Conservation (phyloP, 2,888 invertebrate species). For the Drosophila flavopinicola region DNA sequence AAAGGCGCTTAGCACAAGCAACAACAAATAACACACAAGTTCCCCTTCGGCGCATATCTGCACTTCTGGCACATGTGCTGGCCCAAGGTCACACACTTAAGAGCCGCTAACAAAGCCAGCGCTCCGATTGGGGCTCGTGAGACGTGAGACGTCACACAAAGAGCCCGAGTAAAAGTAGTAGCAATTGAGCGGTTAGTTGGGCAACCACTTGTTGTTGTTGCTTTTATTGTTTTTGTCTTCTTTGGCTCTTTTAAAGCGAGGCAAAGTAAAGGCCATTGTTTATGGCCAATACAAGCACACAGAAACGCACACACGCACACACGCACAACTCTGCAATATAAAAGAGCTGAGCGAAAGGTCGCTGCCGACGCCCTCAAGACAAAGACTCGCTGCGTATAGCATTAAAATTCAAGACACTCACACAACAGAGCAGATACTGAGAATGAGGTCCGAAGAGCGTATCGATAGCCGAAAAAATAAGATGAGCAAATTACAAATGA, state of each 20-base stretch:
- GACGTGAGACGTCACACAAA: slow-evolving; percentile 7
- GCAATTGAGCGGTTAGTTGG: slow-evolving; percentile 65
- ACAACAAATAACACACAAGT: slow-evolving; percentile 10
- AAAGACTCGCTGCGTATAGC: slow-evolving; percentile 22
- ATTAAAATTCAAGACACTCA: slow-evolving; percentile 64
- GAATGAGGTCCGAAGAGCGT: slow-evolving; percentile 26
- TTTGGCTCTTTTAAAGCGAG: slow-evolving; percentile 39
- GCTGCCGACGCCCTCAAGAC: slow-evolving; percentile 56
- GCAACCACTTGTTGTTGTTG: slow-evolving; percentile 72
- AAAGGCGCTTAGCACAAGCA: slow-evolving; percentile 4
- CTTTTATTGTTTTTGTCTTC: slow-evolving; percentile 34
- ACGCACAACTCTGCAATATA: slow-evolving; percentile 14
- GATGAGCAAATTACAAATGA: slow-evolving; percentile 59
- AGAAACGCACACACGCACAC: slow-evolving; percentile 3
- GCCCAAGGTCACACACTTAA: slow-evolving; percentile 64
- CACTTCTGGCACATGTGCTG: slow-evolving; percentile 65
- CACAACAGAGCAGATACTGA: slow-evolving; percentile 9
- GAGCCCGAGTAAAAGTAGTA: slow-evolving; percentile 28
- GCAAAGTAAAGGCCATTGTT: slow-evolving; percentile 53
- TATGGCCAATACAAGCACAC: slow-evolving; percentile 30
- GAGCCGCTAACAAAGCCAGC: slow-evolving; percentile 41
- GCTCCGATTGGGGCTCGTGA: slow-evolving; percentile 21
- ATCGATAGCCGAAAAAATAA: slow-evolving; percentile 52
- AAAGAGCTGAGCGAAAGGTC: slow-evolving; percentile 61
- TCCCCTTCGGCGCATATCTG: slow-evolving; percentile 41